phyloP scores from a whole-genome alignment of 2,888 invertebrate species.

The Emmelina monodactyla region DNA sequence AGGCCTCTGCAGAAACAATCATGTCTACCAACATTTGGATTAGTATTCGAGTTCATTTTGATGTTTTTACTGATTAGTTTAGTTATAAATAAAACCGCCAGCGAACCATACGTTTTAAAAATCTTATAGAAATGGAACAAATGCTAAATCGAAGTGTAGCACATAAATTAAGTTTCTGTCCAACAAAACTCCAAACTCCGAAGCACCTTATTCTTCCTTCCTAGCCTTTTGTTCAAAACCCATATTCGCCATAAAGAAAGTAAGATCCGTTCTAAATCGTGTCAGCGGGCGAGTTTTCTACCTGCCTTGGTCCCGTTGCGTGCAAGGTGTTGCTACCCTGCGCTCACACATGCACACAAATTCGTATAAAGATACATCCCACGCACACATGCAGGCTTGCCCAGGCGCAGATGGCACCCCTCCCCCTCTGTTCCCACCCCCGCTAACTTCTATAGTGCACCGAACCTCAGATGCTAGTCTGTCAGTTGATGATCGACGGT shows the following conservation, averaged over 20 bases:
- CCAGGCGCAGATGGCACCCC: conserved; percentile 11
- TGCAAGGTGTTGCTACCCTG: conserved; percentile 53
- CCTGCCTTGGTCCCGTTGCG: conserved; percentile 62
- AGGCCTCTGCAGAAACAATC: too few relatives aligned
- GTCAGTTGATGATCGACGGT: conserved; percentile 54
- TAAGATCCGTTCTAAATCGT: conserved; percentile 47
- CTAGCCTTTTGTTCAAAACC: too few relatives aligned
- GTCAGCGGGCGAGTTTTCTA: conserved; percentile 45
- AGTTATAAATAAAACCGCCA: too few relatives aligned
- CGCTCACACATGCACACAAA: conserved; percentile 23
- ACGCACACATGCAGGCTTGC: conserved; percentile 20
- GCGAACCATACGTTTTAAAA: too few relatives aligned
- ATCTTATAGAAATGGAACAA: too few relatives aligned
- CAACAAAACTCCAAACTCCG: too few relatives aligned
- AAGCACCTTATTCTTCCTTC: too few relatives aligned
- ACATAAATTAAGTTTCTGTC: too few relatives aligned
- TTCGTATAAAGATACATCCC: conserved; percentile 15
- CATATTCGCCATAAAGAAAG: conserved; percentile 47
- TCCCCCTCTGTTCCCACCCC: conserved; percentile 22
- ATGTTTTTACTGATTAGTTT: too few relatives aligned
- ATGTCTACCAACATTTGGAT: too few relatives aligned
- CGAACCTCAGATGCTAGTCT: conserved; percentile 43
- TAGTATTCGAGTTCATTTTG: too few relatives aligned
- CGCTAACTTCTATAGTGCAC: conserved; percentile 36
- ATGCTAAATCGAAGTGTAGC: too few relatives aligned